These are phyloP conservation scores for Notamacropus eugenii DNA, from an alignment of 2,797 vertebrate species.

Conservation along the genomic window DNA sequence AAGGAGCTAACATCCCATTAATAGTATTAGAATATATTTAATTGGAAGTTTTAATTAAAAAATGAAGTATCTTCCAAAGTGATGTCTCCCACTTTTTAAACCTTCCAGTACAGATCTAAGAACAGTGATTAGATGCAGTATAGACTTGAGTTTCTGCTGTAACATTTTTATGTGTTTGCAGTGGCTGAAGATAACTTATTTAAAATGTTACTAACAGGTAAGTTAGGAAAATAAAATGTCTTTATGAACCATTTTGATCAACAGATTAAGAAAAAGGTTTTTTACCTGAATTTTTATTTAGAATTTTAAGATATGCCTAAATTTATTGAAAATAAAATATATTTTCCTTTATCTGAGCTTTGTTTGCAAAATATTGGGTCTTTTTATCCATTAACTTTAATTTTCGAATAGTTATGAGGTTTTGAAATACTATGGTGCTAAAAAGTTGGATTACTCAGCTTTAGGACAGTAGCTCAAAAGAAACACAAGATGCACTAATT, in stretches of 20 bases:
- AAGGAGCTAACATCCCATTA: background rate
- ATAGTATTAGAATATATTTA: background rate
- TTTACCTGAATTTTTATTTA: slow-evolving; percentile 8
- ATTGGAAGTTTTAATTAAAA: background rate
- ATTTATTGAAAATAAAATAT: background rate
- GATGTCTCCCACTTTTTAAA: background rate
- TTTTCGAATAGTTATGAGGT: background rate
- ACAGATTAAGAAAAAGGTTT: background rate
- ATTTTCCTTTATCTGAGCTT: slow-evolving; percentile 19
- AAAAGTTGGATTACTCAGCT: slow-evolving; percentile 31
- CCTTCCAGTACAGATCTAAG: background rate
- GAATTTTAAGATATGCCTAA: background rate
- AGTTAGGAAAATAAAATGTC: background rate
- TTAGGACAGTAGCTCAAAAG: background rate
- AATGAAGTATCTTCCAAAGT: background rate
- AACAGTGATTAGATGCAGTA: background rate
- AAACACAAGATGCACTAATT: too few species aligned
- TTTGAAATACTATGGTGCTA: slow-evolving; percentile 26
- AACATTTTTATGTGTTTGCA: slow-evolving; percentile 51
- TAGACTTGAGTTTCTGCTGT: background rate
- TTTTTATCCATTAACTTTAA: slow-evolving; percentile 1
- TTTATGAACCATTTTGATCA: slow-evolving; percentile 35
- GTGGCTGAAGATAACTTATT: slow-evolving; percentile 5
- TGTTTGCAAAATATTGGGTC: slow-evolving; percentile 4
- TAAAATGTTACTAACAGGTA: slow-evolving; percentile 20